Base-by-base conservation (phyloP, 2,797 vertebrate genomes). In the Distichodus sexfasciatus region DNA sequence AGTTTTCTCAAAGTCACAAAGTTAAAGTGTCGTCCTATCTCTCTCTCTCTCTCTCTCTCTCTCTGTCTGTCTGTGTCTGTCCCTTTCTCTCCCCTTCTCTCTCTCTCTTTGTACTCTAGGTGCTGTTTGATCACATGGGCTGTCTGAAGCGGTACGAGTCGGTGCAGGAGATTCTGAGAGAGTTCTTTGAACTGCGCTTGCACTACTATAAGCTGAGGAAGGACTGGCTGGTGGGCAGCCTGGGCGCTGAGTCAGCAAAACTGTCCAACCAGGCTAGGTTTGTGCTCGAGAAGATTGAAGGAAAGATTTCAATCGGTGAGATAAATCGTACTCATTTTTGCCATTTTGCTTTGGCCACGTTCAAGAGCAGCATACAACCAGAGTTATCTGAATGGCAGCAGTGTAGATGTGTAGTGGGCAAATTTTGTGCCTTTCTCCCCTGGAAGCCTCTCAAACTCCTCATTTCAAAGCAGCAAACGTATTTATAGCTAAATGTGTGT, bases 71-170 rank as follows among this genome's bases (percentile, higher is more conserved):
- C 6, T 29, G 38, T 14, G 5, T n/a, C n/a, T n/a, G n/a, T n/a
- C n/a, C n/a, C n/a, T n/a, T n/a, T n/a, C n/a, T n/a, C 14, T 19
- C 2, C 10, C 2, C 47, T 2, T 35, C 1, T 50, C 9, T 44
- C 3, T 12, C 35, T 75, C 19, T 40, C 53, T 58, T 9, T 46
- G 35, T 14, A 9, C 17, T 24, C 1, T 31, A 99, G 97, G 97
- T 99, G 87, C 89, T 99, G 19, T 99, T 99, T 87, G 97, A 99
- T 87, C 97, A 99, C 83, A 98, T 99, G 96, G 97, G 97, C 21
- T 99, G 97, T 84, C 65, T 99, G 59, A 99, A 99, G 91, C 93
- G 97, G 71, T 99, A 99, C 3, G 97, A 98, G 72, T 96, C 96
- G 0, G 96, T 99, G 46, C 94, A 96, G 19, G 97, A 99, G 74